Conservation (phyloP, 2,113 vertebrate genomes). For the Caretta caretta region DNA sequence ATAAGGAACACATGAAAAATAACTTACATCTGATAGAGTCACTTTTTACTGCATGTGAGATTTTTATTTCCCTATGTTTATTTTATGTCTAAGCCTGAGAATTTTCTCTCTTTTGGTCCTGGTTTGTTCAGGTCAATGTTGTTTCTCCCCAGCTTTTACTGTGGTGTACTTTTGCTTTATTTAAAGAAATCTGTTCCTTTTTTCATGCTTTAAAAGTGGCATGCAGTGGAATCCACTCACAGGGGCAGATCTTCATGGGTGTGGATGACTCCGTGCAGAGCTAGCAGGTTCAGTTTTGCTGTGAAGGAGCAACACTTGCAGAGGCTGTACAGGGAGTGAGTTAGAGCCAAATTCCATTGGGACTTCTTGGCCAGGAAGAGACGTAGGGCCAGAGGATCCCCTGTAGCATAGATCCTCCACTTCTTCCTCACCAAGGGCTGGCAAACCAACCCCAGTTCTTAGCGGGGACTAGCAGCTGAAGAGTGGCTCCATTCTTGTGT, state of each 20-base stretch:
- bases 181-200: background rate
- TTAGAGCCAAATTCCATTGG: background rate
- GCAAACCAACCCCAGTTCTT: background rate
- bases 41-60: fast-evolving
- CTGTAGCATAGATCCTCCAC: background rate
- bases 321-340: background rate
- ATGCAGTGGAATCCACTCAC: background rate
- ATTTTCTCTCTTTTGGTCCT: background rate
- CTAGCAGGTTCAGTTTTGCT: background rate
- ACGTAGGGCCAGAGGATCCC: background rate
- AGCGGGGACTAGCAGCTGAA: background rate
- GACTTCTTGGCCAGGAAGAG: background rate
- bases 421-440: background rate
- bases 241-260: background rate
- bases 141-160: background rate
- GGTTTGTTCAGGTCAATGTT: background rate
- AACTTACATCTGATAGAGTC: background rate
- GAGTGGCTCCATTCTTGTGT: background rate
- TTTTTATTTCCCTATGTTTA: background rate
- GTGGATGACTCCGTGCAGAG: background rate
- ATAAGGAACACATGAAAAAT: background rate
- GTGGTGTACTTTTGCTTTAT: background rate
- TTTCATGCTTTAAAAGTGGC: background rate
- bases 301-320: background rate
- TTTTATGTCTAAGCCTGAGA: background rate